Evolutionary conservation across 1,140 invertebrate genomes (phyloP), one percentile per base, ranked within the genome.

Genomic region (Trichoplusia ni): DNA sequence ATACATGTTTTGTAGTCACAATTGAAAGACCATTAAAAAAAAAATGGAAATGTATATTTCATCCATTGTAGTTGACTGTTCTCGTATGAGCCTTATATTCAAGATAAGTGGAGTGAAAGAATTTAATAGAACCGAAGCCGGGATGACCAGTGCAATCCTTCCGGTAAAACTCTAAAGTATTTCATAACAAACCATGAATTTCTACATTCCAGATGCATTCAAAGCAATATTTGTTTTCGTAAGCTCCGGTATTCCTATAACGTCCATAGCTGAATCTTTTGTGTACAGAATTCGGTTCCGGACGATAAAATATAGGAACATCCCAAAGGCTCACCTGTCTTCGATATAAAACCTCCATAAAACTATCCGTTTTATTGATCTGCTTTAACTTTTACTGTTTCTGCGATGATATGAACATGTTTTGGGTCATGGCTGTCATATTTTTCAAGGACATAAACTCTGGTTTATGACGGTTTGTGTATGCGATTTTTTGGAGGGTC

Each of bases 281-380:
- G 38, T 44, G 16, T 44, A 31, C 25, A 25, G 27, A 58, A 58
- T 58, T 42, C 38, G 42, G 38, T 58, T 44, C 54, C 54, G 25
- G 25, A 33, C 38, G 54, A 58, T 58, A 58, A 58, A 58, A 58
- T 38, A 44, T 44, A 44, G 37, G 25, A 31, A 33, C 25, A 51
- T 64, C 14, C 49, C n/a, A 18, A 37, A 58, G 59, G 54, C 71
- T 73, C 77, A 81, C 81, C 81, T 84, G 79, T 74, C 73, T 67
- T 67, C 69, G 67, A 66, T 68, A 78, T 82, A 82, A 80, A 79
- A 78, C 54, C 29, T 64, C 64, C 69, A 74, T 84, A 81, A 84
- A 81, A 79, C 78, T 75, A 81, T 82, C 62, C 65, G 60, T 77
- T 82, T 84, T 84, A 84, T 81, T 82, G 73, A 75, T 72, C 60